A percentile compares a stretch with the other conserved stretches of the same genome.
phyloP scores from a whole-genome alignment of 2,113 vertebrate species.

The Erythrocebus patas region DNA sequence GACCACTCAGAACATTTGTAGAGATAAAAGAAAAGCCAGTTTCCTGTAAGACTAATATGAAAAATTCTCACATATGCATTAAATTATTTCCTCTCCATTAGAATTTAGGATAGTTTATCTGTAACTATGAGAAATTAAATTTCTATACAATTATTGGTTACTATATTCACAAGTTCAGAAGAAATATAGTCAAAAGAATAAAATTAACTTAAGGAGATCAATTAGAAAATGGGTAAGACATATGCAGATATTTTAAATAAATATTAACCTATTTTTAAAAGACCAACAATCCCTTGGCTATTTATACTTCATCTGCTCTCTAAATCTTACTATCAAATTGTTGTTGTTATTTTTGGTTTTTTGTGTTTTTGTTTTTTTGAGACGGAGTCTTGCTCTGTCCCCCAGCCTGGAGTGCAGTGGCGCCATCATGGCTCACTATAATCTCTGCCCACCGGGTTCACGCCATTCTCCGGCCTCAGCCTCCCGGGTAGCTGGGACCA shows the following conservation, averaged over 20 bases:
- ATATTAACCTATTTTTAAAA: slow-evolving; percentile 1
- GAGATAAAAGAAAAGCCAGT: neutral
- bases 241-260: neutral
- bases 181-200: neutral
- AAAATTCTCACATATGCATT: neutral
- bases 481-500: too few relatives aligned
- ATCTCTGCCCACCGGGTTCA: too few relatives aligned
- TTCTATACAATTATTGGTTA: neutral
- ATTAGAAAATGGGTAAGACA: neutral
- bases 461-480: too few relatives aligned
- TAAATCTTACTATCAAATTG: neutral
- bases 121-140: neutral
- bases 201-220: neutral
- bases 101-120: neutral
- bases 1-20: neutral
- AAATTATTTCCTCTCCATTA: neutral
- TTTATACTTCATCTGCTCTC: neutral
- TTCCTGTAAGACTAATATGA: neutral
- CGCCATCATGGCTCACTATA: too few relatives aligned
- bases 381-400: too few relatives aligned
- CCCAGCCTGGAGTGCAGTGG: too few relatives aligned
- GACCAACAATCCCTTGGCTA: neutral
- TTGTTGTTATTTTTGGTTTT: neutral
- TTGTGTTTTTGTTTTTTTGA: too few relatives aligned
- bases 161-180: neutral